phyloP scores from a whole-genome alignment of 1,140 invertebrate genomes.

The Anadara kagoshimensis region DNA sequence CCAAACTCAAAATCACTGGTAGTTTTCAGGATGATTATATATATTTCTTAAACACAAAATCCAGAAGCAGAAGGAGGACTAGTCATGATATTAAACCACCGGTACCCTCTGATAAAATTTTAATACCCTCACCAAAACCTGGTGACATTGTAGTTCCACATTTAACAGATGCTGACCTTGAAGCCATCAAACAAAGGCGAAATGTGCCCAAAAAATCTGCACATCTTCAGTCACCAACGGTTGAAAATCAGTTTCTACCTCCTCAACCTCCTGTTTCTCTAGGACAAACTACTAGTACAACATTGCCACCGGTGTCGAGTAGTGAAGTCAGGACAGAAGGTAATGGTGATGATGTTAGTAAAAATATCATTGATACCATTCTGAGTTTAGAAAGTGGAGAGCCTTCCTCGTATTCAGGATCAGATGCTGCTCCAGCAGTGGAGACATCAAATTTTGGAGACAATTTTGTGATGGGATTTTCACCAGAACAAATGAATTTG shows the following conservation, averaged over 20 bases:
- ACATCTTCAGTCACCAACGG: background rate
- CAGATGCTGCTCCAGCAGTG: constrained; percentile 15
- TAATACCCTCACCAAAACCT: constrained; percentile 60
- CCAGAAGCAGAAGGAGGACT: constrained; percentile 53
- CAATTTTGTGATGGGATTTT: constrained; percentile 26
- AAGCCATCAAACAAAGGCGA: constrained; percentile 49
- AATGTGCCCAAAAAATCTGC: constrained; percentile 1
- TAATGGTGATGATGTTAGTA: constrained; percentile 59
- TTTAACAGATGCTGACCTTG: constrained; percentile 67
- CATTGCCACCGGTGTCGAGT: background rate
- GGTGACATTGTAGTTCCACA: constrained; percentile 68
- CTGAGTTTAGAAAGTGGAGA: constrained; percentile 65
- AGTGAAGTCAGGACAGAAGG: background rate
- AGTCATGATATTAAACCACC: constrained; percentile 31
- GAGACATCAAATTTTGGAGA: constrained; percentile 1
- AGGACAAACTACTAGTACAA: no score
- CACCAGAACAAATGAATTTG: constrained; percentile 55
- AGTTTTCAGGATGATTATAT: constrained; percentile 69
- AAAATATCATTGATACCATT: constrained; percentile 64
- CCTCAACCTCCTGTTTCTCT: background rate
- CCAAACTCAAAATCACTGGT: constrained; percentile 68
- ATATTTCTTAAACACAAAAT: constrained; percentile 66
- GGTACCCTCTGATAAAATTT: constrained; percentile 32
- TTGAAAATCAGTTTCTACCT: background rate
- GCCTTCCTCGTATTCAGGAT: constrained; percentile 37